A percentile compares a stretch with the other conserved stretches of the same genome.
Conservation (phyloP, 2,113 vertebrate genomes). For the Tachysurus vachellii region DNA sequence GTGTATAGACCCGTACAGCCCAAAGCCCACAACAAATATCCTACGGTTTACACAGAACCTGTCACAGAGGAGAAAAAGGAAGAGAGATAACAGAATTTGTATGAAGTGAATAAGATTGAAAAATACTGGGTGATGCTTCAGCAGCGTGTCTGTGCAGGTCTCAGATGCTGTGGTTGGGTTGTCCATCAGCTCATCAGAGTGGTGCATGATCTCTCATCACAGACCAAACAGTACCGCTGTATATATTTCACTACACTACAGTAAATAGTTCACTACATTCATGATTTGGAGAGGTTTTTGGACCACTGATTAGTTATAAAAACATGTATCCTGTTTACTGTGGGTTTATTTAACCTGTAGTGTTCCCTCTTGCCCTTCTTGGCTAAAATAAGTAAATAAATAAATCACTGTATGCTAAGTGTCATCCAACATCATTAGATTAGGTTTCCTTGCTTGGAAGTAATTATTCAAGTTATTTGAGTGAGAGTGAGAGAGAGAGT, state of each 20-base stretch:
- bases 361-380: not conserved
- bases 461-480: not conserved
- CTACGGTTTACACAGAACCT: constrained; percentile 93
- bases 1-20: constrained; percentile 93
- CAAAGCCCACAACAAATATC: constrained; percentile 95
- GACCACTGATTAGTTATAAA: not conserved
- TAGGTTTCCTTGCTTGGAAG: not conserved
- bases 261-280: not conserved
- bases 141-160: constrained; percentile 21
- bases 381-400: not conserved
- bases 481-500: not conserved
- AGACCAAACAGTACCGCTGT: constrained; percentile 15
- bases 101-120: not conserved
- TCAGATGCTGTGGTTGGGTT: constrained; percentile 34
- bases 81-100: not conserved
- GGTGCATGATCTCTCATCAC: constrained; percentile 54
- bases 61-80: constrained; percentile 35
- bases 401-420: not conserved
- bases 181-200: constrained; percentile 47
- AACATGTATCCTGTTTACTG: not conserved
- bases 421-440: not conserved
- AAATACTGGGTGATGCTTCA: not conserved
- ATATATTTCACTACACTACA: not conserved
- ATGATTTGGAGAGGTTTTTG: not conserved
- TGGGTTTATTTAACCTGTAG: not conserved